Base-by-base conservation (phyloP, 2,888 invertebrate genomes). In the Carterocephalus palaemon region DNA sequence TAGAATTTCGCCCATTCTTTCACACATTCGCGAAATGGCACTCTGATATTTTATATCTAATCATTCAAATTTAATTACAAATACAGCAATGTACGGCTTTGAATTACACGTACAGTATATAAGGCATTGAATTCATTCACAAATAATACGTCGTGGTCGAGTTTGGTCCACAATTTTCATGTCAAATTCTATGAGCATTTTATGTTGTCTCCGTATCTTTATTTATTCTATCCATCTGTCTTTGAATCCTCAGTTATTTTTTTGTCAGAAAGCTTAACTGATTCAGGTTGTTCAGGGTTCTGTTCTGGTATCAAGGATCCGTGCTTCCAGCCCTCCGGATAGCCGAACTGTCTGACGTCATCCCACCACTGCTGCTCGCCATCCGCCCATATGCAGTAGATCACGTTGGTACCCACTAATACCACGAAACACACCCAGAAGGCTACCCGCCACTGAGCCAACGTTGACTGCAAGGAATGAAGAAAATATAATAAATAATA, bases 341-440 rank as follows among this genome's bases (percentile, higher is more conserved):
- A 83, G 2, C 85, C 86, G 43, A 77, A 81, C 28, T 83, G 79
- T n/a, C 88, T 68, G 1, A 89, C 87, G 51, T 91, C 89, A 60
- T 93, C 92, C 93, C 93, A 94, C 67, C 89, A 88, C 56, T 93
- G 92, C 28, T 91, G 89, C 40, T 92, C 90, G 1, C 92, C 93
- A 39, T 91, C 91, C 0, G 91, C 93, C 74, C 89, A 92, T 22
- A 91, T 52, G 2, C 89, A 70, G 68, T 91, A 94, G 0, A 93
- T 75, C 0, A 91, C 48, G 60, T 92, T 92, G 1, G 93, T 91
- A 1, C 89, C 70, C 0, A 90, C 69, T 34, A 93, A 87, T 0
- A 93, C 90, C 0, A 73, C 89, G 29, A 92, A 89, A 28, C 92
- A 90, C 24, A 93, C 91, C 91, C 93, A 93, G 65, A 94, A 93